Conservation (phyloP, 2,888 invertebrate species). For the Criorhina ranunculi region DNA sequence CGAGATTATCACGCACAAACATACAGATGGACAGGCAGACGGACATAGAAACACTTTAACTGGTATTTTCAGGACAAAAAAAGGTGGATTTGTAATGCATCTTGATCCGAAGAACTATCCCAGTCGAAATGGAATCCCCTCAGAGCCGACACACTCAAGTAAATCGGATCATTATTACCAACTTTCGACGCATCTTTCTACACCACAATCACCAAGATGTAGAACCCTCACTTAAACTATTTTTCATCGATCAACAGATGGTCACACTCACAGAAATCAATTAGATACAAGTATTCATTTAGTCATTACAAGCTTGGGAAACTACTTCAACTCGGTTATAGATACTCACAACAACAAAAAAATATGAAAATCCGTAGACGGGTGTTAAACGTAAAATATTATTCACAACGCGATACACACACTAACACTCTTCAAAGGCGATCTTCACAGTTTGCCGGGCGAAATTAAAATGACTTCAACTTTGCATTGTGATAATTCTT, state of each 20-base stretch:
- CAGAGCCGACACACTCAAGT: too few species aligned
- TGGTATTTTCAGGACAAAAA: too few species aligned
- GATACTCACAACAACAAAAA: conserved; percentile 28
- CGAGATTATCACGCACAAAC: too few species aligned
- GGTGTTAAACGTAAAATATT: background rate
- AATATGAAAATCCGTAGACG: background rate
- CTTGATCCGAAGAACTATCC: too few species aligned
- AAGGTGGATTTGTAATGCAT: too few species aligned
- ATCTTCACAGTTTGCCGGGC: conserved; percentile 76
- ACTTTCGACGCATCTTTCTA: background rate
- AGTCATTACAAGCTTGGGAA: conserved; percentile 21
- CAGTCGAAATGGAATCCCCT: too few species aligned
- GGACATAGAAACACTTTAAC: too few species aligned
- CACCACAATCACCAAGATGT: background rate
- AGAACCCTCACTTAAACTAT: conserved; percentile 10
- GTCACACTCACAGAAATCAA: conserved; percentile 36
- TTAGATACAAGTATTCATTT: conserved; percentile 29
- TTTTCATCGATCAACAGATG: conserved; percentile 14
- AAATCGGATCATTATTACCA: too few species aligned
- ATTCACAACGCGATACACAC: conserved; percentile 31
- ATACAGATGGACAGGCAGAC: too few species aligned
- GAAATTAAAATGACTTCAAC: conserved; percentile 79
- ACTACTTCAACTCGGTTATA: conserved; percentile 1
- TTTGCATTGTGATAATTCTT: conserved; percentile 78
- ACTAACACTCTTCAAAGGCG: conserved; percentile 29